phyloP scores from a whole-genome alignment of 2,888 invertebrate genomes.

The Melieria picta region DNA sequence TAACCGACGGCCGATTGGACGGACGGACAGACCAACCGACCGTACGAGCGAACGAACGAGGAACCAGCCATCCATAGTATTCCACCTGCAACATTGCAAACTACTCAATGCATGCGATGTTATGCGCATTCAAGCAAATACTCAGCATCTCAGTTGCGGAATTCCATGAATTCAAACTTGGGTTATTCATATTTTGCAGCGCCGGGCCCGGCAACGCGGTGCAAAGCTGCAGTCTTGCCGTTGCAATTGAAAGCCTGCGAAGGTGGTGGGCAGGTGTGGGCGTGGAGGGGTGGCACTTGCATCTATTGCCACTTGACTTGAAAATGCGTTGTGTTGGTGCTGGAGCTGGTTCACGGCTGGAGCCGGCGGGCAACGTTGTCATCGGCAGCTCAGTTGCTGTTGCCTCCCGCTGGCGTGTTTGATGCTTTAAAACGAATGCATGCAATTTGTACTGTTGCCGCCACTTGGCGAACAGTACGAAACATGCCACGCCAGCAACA shows the following conservation, averaged over 20 bases:
- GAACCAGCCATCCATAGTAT: too few species aligned
- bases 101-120: slow-evolving; percentile 28
- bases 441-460: too few species aligned
- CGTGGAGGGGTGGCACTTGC: slow-evolving; percentile 14
- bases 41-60: too few species aligned
- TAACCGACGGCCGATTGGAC: too few species aligned
- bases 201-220: too few species aligned
- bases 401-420: neutral
- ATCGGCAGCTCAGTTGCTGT: neutral
- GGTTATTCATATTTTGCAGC: slow-evolving; percentile 1
- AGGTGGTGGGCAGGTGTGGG: neutral
- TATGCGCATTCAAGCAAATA: slow-evolving; percentile 16
- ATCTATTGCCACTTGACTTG: slow-evolving; percentile 37
- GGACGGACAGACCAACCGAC: too few species aligned
- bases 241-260: too few species aligned
- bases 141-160: slow-evolving; percentile 24
- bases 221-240: too few species aligned
- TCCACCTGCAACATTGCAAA: neutral
- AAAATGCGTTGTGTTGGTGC: slow-evolving; percentile 31
- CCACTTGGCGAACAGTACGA: too few species aligned
- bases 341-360: neutral
- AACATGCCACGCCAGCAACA: too few species aligned
- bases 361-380: too few species aligned
- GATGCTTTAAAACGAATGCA: neutral
- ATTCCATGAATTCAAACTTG: slow-evolving; percentile 33